These are phyloP conservation scores for Grammomys surdaster DNA, from an alignment of 2,113 vertebrate species.

Conservation along the genomic window DNA sequence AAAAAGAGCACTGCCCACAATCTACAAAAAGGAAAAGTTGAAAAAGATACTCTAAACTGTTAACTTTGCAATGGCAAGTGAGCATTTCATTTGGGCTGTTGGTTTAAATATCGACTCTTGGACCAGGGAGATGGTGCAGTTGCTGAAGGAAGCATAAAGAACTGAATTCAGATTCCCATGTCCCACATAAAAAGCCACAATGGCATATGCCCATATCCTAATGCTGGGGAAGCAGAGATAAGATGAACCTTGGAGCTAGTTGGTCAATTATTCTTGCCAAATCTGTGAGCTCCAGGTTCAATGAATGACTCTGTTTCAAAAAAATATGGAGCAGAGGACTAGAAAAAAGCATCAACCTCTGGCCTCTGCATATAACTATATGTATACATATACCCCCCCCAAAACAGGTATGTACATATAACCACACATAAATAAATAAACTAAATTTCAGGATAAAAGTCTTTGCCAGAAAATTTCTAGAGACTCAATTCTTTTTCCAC, in stretches of 20 bases:
- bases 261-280: neutral
- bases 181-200: neutral
- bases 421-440: neutral
- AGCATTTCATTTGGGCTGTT: neutral
- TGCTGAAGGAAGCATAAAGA: neutral
- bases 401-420: neutral
- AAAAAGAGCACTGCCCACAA: neutral
- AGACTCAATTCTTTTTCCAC: neutral
- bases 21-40: neutral
- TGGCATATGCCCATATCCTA: too few relatives aligned
- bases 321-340: neutral
- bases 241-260: neutral
- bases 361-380: neutral
- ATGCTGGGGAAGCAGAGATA: neutral
- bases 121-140: neutral
- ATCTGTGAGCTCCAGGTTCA: neutral
- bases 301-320: neutral
- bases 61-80: neutral
- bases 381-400: neutral
- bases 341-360: neutral
- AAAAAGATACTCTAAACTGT: neutral
- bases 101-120: constrained; percentile 26
- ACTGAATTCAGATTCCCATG: neutral
- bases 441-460: neutral
- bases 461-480: neutral